A percentile compares a stretch with the other conserved stretches of the same genome.
These are phyloP conservation scores for Syrista parreyssii DNA, from an alignment of 2,888 invertebrate genomes.

Conservation along the genomic window DNA sequence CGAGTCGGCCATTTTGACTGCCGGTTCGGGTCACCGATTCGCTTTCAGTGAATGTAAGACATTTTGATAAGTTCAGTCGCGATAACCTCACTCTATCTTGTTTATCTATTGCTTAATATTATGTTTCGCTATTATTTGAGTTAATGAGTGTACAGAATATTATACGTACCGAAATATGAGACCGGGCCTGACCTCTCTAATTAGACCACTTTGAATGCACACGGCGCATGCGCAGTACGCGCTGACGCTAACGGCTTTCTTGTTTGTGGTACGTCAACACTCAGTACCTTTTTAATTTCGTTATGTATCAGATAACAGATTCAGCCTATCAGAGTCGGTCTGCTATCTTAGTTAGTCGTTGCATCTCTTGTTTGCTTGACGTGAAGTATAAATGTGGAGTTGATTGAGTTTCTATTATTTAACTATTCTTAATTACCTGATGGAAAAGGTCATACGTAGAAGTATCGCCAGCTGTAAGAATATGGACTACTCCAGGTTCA, in stretches of 20 bases:
- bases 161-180: neutral
- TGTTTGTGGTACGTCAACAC: neutral
- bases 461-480: conserved; percentile 26
- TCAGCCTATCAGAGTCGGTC: neutral
- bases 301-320: neutral
- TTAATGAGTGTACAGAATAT: neutral
- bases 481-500: conserved; percentile 67
- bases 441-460: neutral
- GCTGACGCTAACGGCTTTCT: neutral
- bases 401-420: neutral
- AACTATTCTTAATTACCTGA: neutral
- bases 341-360: neutral
- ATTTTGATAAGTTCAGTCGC: neutral
- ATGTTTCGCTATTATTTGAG: neutral
- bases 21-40: neutral
- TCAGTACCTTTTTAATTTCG: neutral
- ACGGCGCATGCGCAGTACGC: neutral
- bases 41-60: neutral
- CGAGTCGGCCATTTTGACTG: neutral
- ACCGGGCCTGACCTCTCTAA: neutral
- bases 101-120: conserved; percentile 11
- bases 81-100: conserved; percentile 15
- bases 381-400: neutral
- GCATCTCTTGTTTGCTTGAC: neutral
- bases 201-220: neutral